These are phyloP conservation scores for Acanthopleura granulata DNA, from an alignment of 2,888 invertebrate species.

Conservation along the genomic window DNA sequence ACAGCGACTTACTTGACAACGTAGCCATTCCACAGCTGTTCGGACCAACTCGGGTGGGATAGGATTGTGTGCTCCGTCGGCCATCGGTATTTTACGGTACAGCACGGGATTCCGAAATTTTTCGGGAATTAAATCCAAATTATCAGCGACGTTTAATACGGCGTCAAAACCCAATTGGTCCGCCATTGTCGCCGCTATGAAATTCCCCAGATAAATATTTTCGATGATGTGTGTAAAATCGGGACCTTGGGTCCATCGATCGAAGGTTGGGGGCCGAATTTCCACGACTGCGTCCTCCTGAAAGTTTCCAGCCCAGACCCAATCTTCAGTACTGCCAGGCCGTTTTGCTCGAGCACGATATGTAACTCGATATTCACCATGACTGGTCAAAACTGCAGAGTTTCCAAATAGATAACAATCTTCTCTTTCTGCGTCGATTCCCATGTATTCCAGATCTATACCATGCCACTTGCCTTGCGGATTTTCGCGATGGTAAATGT, in stretches of 20 bases:
- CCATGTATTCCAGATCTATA: constrained; percentile 25
- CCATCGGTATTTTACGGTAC: constrained; percentile 39
- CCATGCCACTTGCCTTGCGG: constrained; percentile 37
- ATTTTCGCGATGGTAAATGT: constrained; percentile 36
- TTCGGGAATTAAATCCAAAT: constrained; percentile 33
- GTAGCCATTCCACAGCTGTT: constrained; percentile 38
- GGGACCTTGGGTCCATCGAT: constrained; percentile 39
- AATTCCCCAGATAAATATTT: constrained; percentile 41
- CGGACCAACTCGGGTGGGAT: constrained; percentile 29
- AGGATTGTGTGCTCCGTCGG: constrained; percentile 33
- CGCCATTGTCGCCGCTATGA: constrained; percentile 40
- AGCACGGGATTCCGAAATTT: constrained; percentile 29
- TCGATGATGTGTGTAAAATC: constrained; percentile 32
- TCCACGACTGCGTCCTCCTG: constrained; percentile 30
- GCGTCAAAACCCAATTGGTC: constrained; percentile 36
- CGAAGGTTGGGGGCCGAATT: constrained; percentile 31
- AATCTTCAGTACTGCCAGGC: background rate
- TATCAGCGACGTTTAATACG: constrained; percentile 41
- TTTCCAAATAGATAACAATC: constrained; percentile 29
- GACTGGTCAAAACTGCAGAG: constrained; percentile 36
- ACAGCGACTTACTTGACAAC: constrained; percentile 22
- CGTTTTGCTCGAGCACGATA: constrained; percentile 26
- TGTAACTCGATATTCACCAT: constrained; percentile 35
- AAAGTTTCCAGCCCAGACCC: constrained; percentile 33
- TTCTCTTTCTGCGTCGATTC: background rate